Evolutionary conservation across 2,888 invertebrate species (phyloP).

Genomic region (Eudasyphora cyanicolor): DNA sequence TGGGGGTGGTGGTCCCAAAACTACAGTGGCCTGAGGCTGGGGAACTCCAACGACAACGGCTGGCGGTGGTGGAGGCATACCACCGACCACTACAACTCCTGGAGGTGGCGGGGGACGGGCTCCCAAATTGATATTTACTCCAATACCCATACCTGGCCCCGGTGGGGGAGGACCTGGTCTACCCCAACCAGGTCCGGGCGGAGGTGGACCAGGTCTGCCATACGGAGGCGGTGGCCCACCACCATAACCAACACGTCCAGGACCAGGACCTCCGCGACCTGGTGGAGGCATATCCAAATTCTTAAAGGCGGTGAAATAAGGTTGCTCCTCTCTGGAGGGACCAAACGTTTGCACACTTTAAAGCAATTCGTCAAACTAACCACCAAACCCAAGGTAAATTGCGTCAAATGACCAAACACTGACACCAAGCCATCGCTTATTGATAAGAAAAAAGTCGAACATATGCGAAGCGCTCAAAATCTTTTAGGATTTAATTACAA

Average conservation of each 20-base stretch:
- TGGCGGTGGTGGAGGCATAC: constrained; percentile 55
- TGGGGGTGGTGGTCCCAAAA: constrained; percentile 27
- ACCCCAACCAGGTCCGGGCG: too few species aligned
- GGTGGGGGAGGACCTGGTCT: constrained; percentile 36
- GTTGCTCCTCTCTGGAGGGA: too few species aligned
- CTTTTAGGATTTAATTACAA: constrained; percentile 31
- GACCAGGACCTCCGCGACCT: constrained; percentile 38
- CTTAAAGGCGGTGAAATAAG: too few species aligned
- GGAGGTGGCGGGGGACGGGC: constrained; percentile 60
- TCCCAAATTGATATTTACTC: constrained; percentile 65
- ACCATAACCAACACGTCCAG: constrained; percentile 28
- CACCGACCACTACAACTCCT: constrained; percentile 62
- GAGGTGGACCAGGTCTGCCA: constrained; percentile 29
- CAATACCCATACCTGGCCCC: constrained; percentile 13
- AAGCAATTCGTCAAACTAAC: constrained; percentile 23
- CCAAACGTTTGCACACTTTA: neutral
- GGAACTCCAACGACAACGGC: constrained; percentile 62
- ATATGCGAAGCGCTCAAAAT: neutral
- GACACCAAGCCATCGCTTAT: neutral
- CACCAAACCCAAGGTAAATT: neutral
- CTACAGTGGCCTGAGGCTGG: constrained; percentile 55
- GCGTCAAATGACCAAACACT: neutral
- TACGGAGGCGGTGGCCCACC: constrained; percentile 54
- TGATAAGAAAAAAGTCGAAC: constrained; percentile 10
- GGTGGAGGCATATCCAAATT: constrained; percentile 61